Base-by-base conservation (phyloP, 1,140 invertebrate species). In the Drosophila simulans region DNA sequence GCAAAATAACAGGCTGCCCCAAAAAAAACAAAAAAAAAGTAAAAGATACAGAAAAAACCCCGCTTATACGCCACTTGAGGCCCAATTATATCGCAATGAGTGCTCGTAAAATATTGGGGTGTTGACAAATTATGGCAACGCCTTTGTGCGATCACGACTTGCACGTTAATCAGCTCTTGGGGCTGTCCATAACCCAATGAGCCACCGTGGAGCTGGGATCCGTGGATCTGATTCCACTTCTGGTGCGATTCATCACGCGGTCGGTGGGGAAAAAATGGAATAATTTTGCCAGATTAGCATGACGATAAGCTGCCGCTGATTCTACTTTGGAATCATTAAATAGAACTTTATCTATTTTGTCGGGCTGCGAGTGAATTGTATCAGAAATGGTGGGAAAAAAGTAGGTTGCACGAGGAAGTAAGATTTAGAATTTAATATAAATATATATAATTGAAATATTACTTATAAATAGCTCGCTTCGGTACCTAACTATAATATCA, bases 41-140 rank as follows among this genome's bases (percentile, higher is more conserved):
- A 31, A 11, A 20, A 56, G 8, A 51, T 57, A 62, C 57, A 45
- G 43, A 40, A 48, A 52, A 57, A 69, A 39, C 51, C 43, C 31
- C 37, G 54, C 39, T 73, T 39, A 69, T 56, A 69, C 66, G 64
- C 51, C 66, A 70, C 59, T 80, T 49, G 73, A 62, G 57, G 71
- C 57, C 80, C 88, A 90, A 90, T 90, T 90, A 90, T 88, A 90
- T 90, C 64, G 88, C 79, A 90, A 90, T 90, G 73, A 86, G 66
- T 89, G 80, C 75, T 86, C 77, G 77, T 90, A 83, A 90, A 90
- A 83, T 88, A 90, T 90, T 90, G 88, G 88, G 88, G 88, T 90
- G 88, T 90, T 90, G 88, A 90, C 88, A 90, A 90, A 90, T 90
- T 90, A 90, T 90, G 88, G 88, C 73, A 91, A 90, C 88, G 88